These are phyloP conservation scores for Podarcis raffonei DNA, from an alignment of 2,113 vertebrate genomes.

Conservation along the genomic window DNA sequence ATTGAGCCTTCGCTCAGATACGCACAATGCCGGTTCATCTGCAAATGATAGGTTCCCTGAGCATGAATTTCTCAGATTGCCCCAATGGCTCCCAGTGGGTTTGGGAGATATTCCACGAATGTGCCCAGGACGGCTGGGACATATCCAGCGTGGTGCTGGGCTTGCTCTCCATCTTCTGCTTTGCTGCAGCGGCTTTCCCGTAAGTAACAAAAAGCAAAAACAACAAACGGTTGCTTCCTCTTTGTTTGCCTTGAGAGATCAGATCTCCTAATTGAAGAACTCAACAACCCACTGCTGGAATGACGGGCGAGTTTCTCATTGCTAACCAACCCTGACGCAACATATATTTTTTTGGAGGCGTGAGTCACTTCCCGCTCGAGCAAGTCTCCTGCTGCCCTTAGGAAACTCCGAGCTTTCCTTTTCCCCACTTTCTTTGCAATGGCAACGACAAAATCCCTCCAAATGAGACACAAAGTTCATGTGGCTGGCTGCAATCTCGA, in stretches of 20 bases:
- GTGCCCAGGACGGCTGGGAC: conserved; percentile 84
- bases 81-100: conserved; percentile 89
- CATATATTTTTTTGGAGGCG: too few species aligned
- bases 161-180: conserved; percentile 89
- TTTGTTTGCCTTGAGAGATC: neutral
- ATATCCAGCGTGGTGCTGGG: conserved; percentile 87
- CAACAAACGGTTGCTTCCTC: neutral
- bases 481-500: too few species aligned
- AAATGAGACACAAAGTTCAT: too few species aligned
- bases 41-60: neutral
- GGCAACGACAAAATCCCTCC: neutral
- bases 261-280: neutral
- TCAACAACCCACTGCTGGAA: neutral
- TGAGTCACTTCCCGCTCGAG: conserved; percentile 11
- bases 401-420: neutral
- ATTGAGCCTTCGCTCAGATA: neutral
- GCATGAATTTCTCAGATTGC: conserved; percentile 80
- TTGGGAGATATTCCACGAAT: conserved; percentile 84
- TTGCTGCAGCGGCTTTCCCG: conserved; percentile 89
- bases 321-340: too few species aligned
- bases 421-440: too few species aligned
- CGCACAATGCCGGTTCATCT: neutral
- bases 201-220: conserved; percentile 69
- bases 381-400: neutral
- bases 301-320: too few species aligned